Evolutionary conservation across 2,888 invertebrate genomes (phyloP).

Genomic region (Nomada lathburiana): DNA sequence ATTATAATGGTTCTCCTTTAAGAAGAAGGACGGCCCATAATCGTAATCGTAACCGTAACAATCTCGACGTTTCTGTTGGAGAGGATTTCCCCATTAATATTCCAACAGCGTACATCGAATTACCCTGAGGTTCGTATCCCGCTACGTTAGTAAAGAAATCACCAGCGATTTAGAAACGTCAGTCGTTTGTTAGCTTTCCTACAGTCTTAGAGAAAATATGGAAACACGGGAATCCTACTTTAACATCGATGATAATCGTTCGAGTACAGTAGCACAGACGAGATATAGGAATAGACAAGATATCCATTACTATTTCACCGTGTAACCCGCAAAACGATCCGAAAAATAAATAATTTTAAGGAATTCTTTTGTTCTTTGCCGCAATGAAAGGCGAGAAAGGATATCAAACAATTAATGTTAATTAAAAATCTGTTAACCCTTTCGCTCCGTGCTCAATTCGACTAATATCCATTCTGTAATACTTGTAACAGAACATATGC

Average conservation of each 20-base stretch:
- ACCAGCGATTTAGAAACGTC: slow-evolving; percentile 56
- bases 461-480: no score
- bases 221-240: background rate
- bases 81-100: slow-evolving; percentile 69
- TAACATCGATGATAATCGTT: slow-evolving; percentile 12
- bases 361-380: no score
- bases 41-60: slow-evolving; percentile 69
- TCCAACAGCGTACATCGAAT: slow-evolving; percentile 53
- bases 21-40: slow-evolving; percentile 61
- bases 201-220: slow-evolving; percentile 14
- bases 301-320: no score
- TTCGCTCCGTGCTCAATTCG: no score
- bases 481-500: no score
- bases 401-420: no score
- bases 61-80: slow-evolving; percentile 53
- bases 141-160: slow-evolving; percentile 70
- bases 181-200: slow-evolving; percentile 53
- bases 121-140: slow-evolving; percentile 32
- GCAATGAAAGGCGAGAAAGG: no score
- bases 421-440: no score
- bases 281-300: no score
- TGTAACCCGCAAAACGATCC: no score
- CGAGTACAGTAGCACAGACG: background rate
- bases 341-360: no score
- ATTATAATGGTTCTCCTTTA: slow-evolving; percentile 58